Conservation (phyloP, 2,888 invertebrate genomes). For the Cantharis rufa region DNA sequence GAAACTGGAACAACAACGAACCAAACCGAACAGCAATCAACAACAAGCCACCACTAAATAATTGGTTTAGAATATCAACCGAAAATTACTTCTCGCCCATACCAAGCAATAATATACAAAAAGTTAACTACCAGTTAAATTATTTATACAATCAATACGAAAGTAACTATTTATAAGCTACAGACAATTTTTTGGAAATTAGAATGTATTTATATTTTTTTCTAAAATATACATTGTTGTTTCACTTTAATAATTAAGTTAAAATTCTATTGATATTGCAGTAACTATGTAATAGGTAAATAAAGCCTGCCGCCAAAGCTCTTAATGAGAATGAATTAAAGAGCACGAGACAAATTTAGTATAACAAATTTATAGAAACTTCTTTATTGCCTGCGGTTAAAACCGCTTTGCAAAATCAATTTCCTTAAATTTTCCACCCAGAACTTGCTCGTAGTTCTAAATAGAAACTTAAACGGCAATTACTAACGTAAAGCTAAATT, state of each 20-base stretch:
- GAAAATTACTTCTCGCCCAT: background rate
- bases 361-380: background rate
- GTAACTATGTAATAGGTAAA: background rate
- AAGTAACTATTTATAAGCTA: too few relatives aligned
- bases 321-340: background rate
- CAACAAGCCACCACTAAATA: background rate
- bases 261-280: background rate
- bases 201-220: too few relatives aligned
- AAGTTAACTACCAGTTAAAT: background rate
- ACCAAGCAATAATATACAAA: background rate
- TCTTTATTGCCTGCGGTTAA: background rate
- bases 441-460: background rate
- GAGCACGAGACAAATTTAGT: background rate
- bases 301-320: background rate
- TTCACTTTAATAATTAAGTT: background rate
- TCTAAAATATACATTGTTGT: too few relatives aligned
- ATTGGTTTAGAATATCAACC: background rate
- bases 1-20: background rate
- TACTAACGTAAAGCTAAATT: slow-evolving; percentile 1
- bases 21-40: background rate
- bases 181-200: too few relatives aligned
- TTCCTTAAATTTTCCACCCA: background rate
- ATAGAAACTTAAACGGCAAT: slow-evolving; percentile 5
- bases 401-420: slow-evolving; percentile 3
- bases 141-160: too few relatives aligned